Evolutionary conservation across 1,140 invertebrate genomes (phyloP).

Genomic region (Drosophila tsacasi): DNA sequence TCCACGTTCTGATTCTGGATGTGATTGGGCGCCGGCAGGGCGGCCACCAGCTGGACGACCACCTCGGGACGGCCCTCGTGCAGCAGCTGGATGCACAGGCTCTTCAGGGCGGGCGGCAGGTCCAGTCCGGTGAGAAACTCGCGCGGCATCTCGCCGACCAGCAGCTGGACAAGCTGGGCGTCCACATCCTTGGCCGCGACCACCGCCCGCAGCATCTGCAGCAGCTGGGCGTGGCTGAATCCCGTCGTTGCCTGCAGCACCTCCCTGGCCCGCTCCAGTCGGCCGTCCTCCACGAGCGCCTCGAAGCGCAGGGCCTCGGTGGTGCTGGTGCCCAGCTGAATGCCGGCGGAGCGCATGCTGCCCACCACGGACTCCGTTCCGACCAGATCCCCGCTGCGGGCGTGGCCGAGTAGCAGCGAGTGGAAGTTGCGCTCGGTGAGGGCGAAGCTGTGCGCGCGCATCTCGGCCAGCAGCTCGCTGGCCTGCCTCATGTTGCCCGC

Average conservation of each 20-base stretch:
- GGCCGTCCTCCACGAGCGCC: conserved; percentile 86
- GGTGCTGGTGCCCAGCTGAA: conserved; percentile 53
- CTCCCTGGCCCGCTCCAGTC: conserved; percentile 54
- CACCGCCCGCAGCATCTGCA: conserved; percentile 61
- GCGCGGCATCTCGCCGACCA: conserved; percentile 56
- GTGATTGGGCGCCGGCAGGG: conserved; percentile 61
- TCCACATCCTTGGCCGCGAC: conserved; percentile 19
- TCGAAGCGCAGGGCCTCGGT: conserved; percentile 86
- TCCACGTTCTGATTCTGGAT: conserved; percentile 71
- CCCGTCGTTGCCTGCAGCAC: conserved; percentile 39
- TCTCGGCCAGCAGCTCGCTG: conserved; percentile 85
- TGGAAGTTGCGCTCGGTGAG: conserved; percentile 86
- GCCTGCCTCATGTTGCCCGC: conserved; percentile 86
- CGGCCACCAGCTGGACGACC: conserved; percentile 51
- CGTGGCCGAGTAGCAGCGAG: conserved; percentile 86
- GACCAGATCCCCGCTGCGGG: conserved; percentile 83
- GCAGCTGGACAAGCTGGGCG: conserved; percentile 41
- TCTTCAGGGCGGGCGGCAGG: conserved; percentile 54
- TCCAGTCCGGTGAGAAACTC: conserved; percentile 60
- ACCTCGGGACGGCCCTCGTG: conserved; percentile 35
- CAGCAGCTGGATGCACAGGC: conserved; percentile 68
- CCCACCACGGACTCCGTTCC: conserved; percentile 73
- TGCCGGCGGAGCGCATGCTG: conserved; percentile 84
- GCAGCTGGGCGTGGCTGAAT: conserved; percentile 60
- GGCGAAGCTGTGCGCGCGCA: conserved; percentile 86